A percentile compares a stretch with the other conserved stretches of the same genome.
Conservation (phyloP, 2,888 invertebrate genomes). For the Lathronympha strigana region DNA sequence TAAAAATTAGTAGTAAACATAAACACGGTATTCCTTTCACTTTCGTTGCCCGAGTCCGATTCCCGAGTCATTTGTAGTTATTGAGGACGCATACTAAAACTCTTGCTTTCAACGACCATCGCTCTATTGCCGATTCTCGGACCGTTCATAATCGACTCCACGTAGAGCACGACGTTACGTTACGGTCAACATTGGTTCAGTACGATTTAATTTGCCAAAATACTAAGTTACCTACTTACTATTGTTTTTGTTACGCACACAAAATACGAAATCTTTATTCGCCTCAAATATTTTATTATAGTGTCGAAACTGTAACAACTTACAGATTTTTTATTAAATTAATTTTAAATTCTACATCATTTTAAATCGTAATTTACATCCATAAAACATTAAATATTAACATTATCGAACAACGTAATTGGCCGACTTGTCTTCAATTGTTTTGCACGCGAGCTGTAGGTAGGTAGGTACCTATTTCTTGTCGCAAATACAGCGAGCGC, state of each 20-base stretch:
- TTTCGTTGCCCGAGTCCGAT: conserved; percentile 70
- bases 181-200: not conserved
- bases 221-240: not conserved
- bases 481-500: conserved; percentile 37
- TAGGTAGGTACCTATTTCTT: conserved; percentile 17
- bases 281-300: too few relatives aligned
- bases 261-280: too few relatives aligned
- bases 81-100: conserved; percentile 60
- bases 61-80: conserved; percentile 71
- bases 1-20: conserved; percentile 42
- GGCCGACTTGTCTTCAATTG: conserved; percentile 6
- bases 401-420: not conserved
- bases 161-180: not conserved
- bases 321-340: not conserved
- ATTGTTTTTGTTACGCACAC: too few relatives aligned
- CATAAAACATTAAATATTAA: not conserved
- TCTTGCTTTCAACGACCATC: conserved; percentile 69
- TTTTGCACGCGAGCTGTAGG: conserved; percentile 6
- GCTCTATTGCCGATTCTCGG: conserved; percentile 46
- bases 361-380: not conserved
- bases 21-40: conserved; percentile 67
- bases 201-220: not conserved
- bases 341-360: not conserved
- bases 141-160: conserved; percentile 23
- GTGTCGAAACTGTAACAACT: too few relatives aligned